Evolutionary conservation across 2,113 vertebrate species (phyloP), one percentile per base, ranked within the genome.

Genomic region (Anhinga rufa): DNA sequence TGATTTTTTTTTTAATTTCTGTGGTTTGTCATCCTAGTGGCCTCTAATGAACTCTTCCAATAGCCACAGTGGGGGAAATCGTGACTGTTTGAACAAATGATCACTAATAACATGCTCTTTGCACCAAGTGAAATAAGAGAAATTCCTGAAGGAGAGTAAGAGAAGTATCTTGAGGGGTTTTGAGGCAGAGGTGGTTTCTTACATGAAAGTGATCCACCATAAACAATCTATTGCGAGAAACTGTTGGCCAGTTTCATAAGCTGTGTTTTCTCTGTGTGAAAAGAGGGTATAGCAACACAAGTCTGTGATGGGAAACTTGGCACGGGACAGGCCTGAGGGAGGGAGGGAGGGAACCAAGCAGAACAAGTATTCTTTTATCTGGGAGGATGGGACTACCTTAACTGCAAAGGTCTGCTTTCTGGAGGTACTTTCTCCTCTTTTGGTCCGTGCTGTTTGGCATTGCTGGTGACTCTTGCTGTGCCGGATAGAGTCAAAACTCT

Each of bases 251-350:
- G 5, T 96, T 94, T 91, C 7, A 8, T 32, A 71, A 77, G 18
- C 77, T 96, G 57, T 68, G 44, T 92, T 96, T 98, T 90, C 58
- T 92, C 55, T 79, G 38, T 91, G 42, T 20, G 42, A 95, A 95
- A 69, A 79, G 83, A 94, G 65, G 29, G 68, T 86, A 70, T 64
- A 49, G 40, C 44, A 68, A 54, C 34, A 46, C 28, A 93, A 71
- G 52, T 70, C 76, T 91, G 93, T 89, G 76, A 89, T 87, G 64
- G 80, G 83, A 95, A 97, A 90, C 80, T 97, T 96, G 76, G 72
- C 74, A 70, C 7, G 52, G 78, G 84, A 76, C 64, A n/a, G 86
- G 86, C 69, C 49, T 81, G 87, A 83, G 58, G 60, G 74, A 95
- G 76, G 60, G 74, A 95, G 76, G 68, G 76, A 86, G 32, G n/a